Base-by-base conservation (phyloP, 2,797 vertebrate species). In the Nannoperca obscura region DNA sequence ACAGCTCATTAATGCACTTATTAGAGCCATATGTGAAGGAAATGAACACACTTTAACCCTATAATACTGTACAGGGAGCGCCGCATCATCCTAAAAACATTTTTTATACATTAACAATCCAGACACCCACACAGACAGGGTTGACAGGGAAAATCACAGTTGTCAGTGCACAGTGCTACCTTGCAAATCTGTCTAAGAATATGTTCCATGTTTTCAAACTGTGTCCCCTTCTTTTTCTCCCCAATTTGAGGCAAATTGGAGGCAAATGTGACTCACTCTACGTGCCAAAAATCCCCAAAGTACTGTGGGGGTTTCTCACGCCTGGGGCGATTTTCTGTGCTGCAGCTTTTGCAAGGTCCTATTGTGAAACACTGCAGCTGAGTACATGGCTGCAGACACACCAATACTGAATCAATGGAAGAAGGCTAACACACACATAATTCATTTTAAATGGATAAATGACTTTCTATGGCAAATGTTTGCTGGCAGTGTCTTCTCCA, bases 251-350 rank as follows among this genome's bases (percentile, higher is more conserved):
- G 80, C 82, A 88, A 92, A 93, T 86, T 84, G 86, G 73, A 82
- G 65, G 72, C 80, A 88, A 87, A 78, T 82, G 75, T 65, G 76
- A 71, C 63, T 72, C 71, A 42, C 36, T 57, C 7, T 61, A 63
- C 2, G 52, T 75, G 88, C 90, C 90, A 90, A 83, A 86, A 91
- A 85, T 69, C 88, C 78, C 78, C 64, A 53, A 78, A 82, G 38
- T 53, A 73, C 86, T 76, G 86, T 81, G 11, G 46, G 54, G 71
- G 78, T 92, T 90, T 95, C 90, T 91, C 89, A 91, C 71, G 79
- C 80, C 80, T 72, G 58, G 60, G 62, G 84, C 9, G 13, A 71
- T 67, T 78, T 77, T 80, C 71, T 34, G 36, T 57, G 42, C n/a
- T 81, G 53, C 79, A 83, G 82, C 84, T 78, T 82, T 69, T 85